Base-by-base conservation (phyloP, 2,888 invertebrate species). In the Oligia fasciuncula region DNA sequence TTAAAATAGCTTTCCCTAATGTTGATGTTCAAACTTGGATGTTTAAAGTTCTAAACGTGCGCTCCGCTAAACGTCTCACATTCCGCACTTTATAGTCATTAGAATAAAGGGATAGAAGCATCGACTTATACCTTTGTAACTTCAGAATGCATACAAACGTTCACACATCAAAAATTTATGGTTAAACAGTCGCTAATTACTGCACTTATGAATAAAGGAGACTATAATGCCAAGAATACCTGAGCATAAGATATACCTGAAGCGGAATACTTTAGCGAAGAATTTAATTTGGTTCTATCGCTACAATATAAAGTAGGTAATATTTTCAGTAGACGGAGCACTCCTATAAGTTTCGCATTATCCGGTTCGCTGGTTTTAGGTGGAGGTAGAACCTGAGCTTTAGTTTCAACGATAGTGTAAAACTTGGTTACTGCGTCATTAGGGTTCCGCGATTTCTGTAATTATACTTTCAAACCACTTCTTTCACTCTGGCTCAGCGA, bases 251-350 rank as follows among this genome's bases (percentile, higher is more conserved):
- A 81, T 79, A 70, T 76, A 71, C 73, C 65, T 77, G 60, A 23
- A 80, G 73, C 69, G 68, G 83, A 82, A 77, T 76, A 83, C 77
- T 69, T 40, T 76, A 66, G 60, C 62, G 17, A 75, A 68, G 76
- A 83, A 77, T 87, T 87, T 72, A 11, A 85, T 83, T 85, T 81
- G 23, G n/a, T 74, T 76, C 62, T 79, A 72, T 66, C 29, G 51
- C 60, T 72, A 51, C n/a, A 71, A 71, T 49, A 72, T 46, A 71
- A 73, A 29, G 35, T 57, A 19, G 43, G 43, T 51, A 66, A 85
- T 75, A 78, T 65, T 81, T 85, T 77, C 29, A n/a, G 54, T 17
- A 70, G 65, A 80, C 5, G 6, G 40, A 71, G 65, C 29, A 57
- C 14, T 60, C 4, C 71, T 43, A 84, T 75, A 75, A 70, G 43